Evolutionary conservation across 92 coral and sea anemone genomes (phyloP).

Genomic region (Epizoanthus fatuus): DNA sequence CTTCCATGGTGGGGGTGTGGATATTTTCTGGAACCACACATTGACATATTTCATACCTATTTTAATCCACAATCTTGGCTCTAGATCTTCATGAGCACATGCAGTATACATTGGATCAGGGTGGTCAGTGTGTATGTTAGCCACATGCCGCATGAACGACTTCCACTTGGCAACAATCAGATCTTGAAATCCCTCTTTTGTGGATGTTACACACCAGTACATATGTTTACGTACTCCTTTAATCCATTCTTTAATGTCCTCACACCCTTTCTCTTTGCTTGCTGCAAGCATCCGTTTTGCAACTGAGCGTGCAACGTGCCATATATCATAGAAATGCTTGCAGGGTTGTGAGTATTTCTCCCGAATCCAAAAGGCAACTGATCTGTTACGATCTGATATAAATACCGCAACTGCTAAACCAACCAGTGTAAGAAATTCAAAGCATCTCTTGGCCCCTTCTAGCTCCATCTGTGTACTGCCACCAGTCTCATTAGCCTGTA

Average conservation of each 20-base stretch:
- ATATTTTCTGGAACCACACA: too few relatives aligned
- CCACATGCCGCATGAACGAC: constrained; percentile 75
- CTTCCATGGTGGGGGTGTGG: too few relatives aligned
- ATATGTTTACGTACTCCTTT: constrained; percentile 59
- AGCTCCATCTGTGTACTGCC: too few relatives aligned
- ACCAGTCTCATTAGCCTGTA: too few relatives aligned
- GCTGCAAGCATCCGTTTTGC: constrained; percentile 65
- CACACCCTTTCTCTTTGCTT: constrained; percentile 70
- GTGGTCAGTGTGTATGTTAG: constrained; percentile 71
- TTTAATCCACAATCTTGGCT: constrained; percentile 73
- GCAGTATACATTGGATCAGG: constrained; percentile 58
- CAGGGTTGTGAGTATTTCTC: constrained; percentile 34
- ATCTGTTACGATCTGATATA: too few relatives aligned
- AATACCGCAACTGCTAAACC: too few relatives aligned
- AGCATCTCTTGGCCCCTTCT: too few relatives aligned
- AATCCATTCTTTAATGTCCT: constrained; percentile 58
- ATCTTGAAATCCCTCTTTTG: constrained; percentile 64
- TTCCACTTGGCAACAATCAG: constrained; percentile 78
- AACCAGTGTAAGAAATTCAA: too few relatives aligned
- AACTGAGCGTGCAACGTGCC: constrained; percentile 76
- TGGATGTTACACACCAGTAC: constrained; percentile 81
- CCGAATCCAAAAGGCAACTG: constrained; percentile 47
- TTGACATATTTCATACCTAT: constrained; percentile 38
- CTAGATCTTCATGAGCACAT: constrained; percentile 73
- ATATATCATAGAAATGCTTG: constrained; percentile 69